Conservation (phyloP, 1,140 invertebrate species). For the Leptonema lineaticorne region DNA sequence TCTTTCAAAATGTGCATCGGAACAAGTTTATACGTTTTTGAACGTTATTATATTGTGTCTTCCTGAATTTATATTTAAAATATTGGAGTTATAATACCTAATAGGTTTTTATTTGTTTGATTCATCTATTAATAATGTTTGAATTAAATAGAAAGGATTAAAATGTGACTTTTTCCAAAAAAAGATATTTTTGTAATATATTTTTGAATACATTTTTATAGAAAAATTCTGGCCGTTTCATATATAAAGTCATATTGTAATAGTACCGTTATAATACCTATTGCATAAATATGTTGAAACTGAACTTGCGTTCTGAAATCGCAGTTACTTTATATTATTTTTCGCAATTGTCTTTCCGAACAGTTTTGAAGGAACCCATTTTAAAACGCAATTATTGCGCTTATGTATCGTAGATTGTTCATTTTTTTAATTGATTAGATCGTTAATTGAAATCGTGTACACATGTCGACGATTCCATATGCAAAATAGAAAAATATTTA, state of each 20-base stretch:
- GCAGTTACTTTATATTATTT: slow-evolving; percentile 10
- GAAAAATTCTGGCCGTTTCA: neutral
- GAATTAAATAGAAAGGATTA: too few relatives aligned
- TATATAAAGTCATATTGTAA: neutral
- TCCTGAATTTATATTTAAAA: too few relatives aligned
- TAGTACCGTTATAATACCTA: neutral
- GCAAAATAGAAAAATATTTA: neutral
- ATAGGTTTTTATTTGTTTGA: too few relatives aligned
- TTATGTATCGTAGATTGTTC: neutral
- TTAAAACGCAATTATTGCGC: neutral
- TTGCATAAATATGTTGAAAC: slow-evolving; percentile 1
- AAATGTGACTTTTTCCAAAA: too few relatives aligned
- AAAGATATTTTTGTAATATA: too few relatives aligned
- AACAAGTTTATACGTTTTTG: too few relatives aligned
- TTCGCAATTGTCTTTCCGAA: slow-evolving; percentile 5
- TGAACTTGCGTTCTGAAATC: slow-evolving; percentile 2
- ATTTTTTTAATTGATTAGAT: neutral
- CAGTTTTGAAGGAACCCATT: neutral
- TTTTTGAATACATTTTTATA: neutral
- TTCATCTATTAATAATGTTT: too few relatives aligned
- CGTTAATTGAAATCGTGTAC: neutral
- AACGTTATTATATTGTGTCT: too few relatives aligned
- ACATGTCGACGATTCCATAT: too few relatives aligned
- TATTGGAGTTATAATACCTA: too few relatives aligned
- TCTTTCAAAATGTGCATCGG: too few relatives aligned